Conservation (phyloP, 2,797 vertebrate genomes). For the Holocentrus rufus region DNA sequence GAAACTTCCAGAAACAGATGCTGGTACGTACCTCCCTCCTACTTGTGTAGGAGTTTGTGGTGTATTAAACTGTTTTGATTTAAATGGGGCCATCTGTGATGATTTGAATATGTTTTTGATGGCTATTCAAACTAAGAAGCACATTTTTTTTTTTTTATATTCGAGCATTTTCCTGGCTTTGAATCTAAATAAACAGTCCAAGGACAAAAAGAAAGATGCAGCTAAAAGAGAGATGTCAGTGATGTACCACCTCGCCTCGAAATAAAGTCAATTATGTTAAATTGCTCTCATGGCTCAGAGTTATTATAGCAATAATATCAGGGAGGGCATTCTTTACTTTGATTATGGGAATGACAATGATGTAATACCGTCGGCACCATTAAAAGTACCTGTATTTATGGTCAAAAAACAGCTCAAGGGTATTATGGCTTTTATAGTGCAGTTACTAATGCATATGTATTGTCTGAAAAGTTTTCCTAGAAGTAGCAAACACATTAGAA, state of each 20-base stretch:
- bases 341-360: not conserved
- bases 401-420: not conserved
- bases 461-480: not conserved
- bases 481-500: too few relatives aligned
- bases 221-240: not conserved
- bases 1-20: not conserved
- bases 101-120: not conserved
- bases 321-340: slow-evolving; percentile 12
- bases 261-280: slow-evolving; percentile 15
- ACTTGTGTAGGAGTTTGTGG: not conserved
- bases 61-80: not conserved
- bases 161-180: not conserved
- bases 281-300: slow-evolving; percentile 20
- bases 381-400: not conserved
- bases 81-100: not conserved
- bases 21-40: not conserved
- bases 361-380: not conserved
- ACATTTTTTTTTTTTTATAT: not conserved
- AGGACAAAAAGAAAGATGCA: slow-evolving; percentile 1
- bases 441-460: not conserved
- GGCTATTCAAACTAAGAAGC: not conserved
- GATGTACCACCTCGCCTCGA: not conserved
- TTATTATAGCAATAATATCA: slow-evolving; percentile 18
- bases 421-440: not conserved
- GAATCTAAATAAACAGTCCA: not conserved